phyloP scores from a whole-genome alignment of 2,888 invertebrate species.

The Clitarchus hookeri region DNA sequence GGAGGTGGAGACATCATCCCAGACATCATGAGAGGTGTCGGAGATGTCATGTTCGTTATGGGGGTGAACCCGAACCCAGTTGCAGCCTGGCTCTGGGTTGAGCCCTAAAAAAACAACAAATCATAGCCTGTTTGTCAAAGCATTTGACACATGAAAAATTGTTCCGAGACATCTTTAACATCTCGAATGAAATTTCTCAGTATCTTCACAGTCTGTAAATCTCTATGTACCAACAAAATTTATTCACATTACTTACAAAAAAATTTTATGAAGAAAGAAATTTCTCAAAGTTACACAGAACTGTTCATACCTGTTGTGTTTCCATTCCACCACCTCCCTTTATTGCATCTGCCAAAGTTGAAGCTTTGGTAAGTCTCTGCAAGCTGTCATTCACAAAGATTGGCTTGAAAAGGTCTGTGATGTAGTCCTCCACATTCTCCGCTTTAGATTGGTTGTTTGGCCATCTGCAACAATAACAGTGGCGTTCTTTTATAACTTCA shows the following conservation, averaged over 20 bases:
- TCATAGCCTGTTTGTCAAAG: too few relatives aligned
- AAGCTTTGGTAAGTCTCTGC: conserved; percentile 68
- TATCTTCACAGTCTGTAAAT: too few relatives aligned
- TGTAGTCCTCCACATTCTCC: conserved; percentile 69
- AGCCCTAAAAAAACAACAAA: conserved; percentile 24
- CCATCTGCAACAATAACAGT: background rate
- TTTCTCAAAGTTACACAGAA: background rate
- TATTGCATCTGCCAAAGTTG: conserved; percentile 71
- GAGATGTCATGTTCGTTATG: conserved; percentile 49
- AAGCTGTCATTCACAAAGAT: conserved; percentile 73
- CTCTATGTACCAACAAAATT: too few relatives aligned
- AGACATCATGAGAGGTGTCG: conserved; percentile 50
- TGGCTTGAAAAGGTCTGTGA: conserved; percentile 70
- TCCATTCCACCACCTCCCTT: conserved; percentile 73
- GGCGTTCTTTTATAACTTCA: too few relatives aligned
- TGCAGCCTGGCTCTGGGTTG: conserved; percentile 39
- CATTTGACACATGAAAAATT: too few relatives aligned
- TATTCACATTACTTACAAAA: too few relatives aligned
- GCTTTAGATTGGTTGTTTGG: conserved; percentile 10
- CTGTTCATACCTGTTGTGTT: conserved; percentile 45
- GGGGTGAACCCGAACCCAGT: conserved; percentile 48
- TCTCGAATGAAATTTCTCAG: too few relatives aligned
- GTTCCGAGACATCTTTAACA: too few relatives aligned
- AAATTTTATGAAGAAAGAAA: background rate
- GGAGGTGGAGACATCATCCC: conserved; percentile 51